Evolutionary conservation across 2,888 invertebrate genomes (phyloP).

Genomic region (Sericinus montela): DNA sequence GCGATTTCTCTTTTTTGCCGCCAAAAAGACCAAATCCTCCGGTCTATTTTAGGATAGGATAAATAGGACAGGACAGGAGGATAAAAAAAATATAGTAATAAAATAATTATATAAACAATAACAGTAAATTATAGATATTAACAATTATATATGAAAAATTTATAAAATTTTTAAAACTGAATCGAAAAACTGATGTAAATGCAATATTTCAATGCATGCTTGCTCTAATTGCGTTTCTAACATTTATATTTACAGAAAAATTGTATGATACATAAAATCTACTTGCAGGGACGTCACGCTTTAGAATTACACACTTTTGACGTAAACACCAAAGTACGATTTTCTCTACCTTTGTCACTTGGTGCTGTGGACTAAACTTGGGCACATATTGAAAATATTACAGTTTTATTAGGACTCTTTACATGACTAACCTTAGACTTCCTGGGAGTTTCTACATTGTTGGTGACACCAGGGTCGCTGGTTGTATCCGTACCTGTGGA

Average conservation of each 20-base stretch:
- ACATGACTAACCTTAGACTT: conserved; percentile 60
- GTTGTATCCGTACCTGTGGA: conserved; percentile 72
- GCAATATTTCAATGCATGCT: conserved; percentile 46
- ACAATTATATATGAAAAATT: conserved; percentile 13
- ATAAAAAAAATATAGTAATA: conserved; percentile 60
- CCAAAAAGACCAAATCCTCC: conserved; percentile 69
- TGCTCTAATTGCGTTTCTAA: conserved; percentile 51
- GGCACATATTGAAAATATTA: conserved; percentile 18
- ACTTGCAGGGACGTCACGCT: conserved; percentile 31
- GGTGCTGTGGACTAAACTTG: conserved; percentile 24
- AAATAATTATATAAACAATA: conserved; percentile 49
- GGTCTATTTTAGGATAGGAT: conserved; percentile 45
- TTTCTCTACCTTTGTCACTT: conserved; percentile 52
- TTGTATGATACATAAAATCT: conserved; percentile 48
- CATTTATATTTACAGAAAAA: conserved; percentile 55
- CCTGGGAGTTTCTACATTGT: conserved; percentile 71
- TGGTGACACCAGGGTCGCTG: conserved; percentile 68
- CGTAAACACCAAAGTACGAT: conserved; percentile 18
- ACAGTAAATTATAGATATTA: conserved; percentile 20
- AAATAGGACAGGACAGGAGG: conserved; percentile 41
- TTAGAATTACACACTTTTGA: conserved; percentile 23
- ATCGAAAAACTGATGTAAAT: conserved; percentile 29
- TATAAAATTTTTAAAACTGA: conserved; percentile 26
- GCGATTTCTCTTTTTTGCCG: conserved; percentile 61
- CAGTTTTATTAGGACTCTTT: not conserved